Evolutionary conservation across 2,888 invertebrate species (phyloP), one percentile per base, ranked within the genome.

Genomic region (Scaptomyza caliginosa): DNA sequence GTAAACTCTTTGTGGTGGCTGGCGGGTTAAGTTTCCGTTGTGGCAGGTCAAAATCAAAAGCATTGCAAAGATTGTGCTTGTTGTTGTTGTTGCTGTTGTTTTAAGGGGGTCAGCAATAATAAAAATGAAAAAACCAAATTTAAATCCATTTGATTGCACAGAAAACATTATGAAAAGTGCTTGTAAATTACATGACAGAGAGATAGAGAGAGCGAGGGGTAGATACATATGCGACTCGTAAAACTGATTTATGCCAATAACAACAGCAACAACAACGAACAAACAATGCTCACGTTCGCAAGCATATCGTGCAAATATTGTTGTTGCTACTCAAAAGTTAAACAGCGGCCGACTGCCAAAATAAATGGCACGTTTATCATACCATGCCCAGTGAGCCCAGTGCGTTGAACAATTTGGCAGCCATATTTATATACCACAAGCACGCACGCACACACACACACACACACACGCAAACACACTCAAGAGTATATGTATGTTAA

Each of bases 301-400:
- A 21, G 62, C 50, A 54, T 63, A 74, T 59, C 57, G 75, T 59
- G 75, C 70, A 63, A 62, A 68, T 74, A 66, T 50, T 56, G 66
- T 32, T 32, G 30, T 16, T 54, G 64, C 39, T 66, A 42, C 60
- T 77, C 69, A 66, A 72, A 74, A 77, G 65, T 70, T 66, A 65
- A 74, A 50, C 54, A 57, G 56, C 59, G 56, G 56, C 55, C 60
- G 70, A 71, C 49, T 66, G 79, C 71, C 79, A 69, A 69, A 84
- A 84, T 86, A 81, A 86, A 81, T 81, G 81, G 81, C 81, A 81
- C 81, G 81, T 86, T 81, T 86, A 86, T 81, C 81, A 81, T 84
- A 80, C 81, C n/a, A n/a, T n/a, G 86, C 84, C 87, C 81, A 67
- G 80, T 86, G 69, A 49, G 80, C 86, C 86, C 81, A 70, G 81